Conservation (phyloP, 2,797 vertebrate species). For the Channallabes apus region DNA sequence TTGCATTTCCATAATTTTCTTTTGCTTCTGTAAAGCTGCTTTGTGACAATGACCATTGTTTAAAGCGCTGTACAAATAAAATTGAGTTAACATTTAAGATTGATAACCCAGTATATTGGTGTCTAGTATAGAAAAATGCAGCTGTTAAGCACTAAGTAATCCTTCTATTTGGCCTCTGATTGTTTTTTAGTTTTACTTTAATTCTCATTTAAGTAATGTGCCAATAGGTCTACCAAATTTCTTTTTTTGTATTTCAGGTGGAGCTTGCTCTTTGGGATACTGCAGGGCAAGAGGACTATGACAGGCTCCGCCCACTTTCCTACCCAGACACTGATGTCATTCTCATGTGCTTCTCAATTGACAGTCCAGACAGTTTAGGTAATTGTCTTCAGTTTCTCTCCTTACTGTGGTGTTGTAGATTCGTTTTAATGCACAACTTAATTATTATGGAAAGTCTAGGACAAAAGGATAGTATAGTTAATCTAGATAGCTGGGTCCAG, state of each 20-base stretch:
- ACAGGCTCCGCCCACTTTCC: slow-evolving; percentile 95
- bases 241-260: slow-evolving; percentile 74
- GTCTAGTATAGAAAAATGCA: neutral
- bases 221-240: slow-evolving; percentile 8
- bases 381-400: slow-evolving; percentile 55
- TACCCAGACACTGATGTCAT: slow-evolving; percentile 99
- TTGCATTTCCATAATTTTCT: no score
- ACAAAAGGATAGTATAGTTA: no score
- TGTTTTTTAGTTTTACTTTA: neutral
- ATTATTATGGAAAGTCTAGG: neutral
- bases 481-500: neutral
- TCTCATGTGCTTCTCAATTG: slow-evolving; percentile 99
- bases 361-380: slow-evolving; percentile 99
- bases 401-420: neutral
- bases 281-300: slow-evolving; percentile 97
- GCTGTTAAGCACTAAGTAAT: neutral
- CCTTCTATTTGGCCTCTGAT: no score
- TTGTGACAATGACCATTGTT: no score
- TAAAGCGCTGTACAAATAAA: no score
- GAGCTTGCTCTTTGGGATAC: slow-evolving; percentile 98
- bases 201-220: neutral
- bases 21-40: no score
- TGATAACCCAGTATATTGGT: neutral
- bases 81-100: no score
- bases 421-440: neutral